A percentile compares a stretch with the other conserved stretches of the same genome.
These are phyloP conservation scores for Hippoglossus stenolepis DNA, from an alignment of 2,113 vertebrate species.

Conservation along the genomic window DNA sequence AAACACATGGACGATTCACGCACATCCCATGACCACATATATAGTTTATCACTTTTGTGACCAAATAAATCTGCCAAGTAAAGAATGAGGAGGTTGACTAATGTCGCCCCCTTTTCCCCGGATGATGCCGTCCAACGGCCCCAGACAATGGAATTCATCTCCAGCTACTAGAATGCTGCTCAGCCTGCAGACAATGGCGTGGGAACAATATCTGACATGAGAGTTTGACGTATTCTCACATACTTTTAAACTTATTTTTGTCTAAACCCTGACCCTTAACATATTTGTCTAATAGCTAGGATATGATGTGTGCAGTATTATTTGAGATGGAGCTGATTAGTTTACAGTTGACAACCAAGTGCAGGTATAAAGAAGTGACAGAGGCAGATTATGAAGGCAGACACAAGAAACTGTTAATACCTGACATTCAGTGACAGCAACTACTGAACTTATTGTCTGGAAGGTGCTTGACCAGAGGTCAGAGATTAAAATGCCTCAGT, in stretches of 20 bases:
- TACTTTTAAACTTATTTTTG: no score
- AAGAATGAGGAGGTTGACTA: slow-evolving; percentile 61
- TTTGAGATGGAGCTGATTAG: no score
- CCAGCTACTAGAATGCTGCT: slow-evolving; percentile 48
- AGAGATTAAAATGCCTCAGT: neutral
- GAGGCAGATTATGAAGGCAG: neutral
- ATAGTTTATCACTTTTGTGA: slow-evolving; percentile 26
- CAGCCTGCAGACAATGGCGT: slow-evolving; percentile 51
- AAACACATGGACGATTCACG: neutral
- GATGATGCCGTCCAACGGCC: slow-evolving; percentile 56
- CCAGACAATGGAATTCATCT: slow-evolving; percentile 63
- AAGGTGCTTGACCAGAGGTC: neutral
- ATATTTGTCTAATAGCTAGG: no score
- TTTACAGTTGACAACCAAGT: no score
- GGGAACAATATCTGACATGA: slow-evolving; percentile 51
- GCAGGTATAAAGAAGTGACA: neutral
- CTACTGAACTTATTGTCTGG: neutral
- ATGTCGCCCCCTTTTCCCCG: slow-evolving; percentile 46
- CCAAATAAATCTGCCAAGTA: slow-evolving; percentile 65
- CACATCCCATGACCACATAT: slow-evolving; percentile 30
- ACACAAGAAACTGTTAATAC: slow-evolving; percentile 9
- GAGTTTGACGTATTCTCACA: no score
- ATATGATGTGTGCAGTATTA: no score
- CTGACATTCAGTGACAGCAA: neutral
- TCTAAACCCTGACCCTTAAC: no score